A percentile compares a stretch with the other conserved stretches of the same genome.
Evolutionary conservation across 2,797 vertebrate species (phyloP).

Genomic region (Pseudomugil tenellus): DNA sequence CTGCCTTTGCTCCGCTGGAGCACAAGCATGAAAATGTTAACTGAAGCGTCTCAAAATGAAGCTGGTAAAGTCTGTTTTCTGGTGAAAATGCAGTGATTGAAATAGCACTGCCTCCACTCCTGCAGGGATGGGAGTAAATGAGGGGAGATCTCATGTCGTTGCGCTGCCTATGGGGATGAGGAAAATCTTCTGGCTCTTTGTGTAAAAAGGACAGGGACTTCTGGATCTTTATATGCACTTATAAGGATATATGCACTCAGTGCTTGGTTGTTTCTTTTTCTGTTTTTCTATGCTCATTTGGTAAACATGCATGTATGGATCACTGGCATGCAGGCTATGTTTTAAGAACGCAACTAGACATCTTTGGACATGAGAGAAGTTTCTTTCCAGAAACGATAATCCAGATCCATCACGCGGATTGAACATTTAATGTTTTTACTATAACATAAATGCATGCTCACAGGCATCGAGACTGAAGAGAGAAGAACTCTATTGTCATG

Average conservation of each 20-base stretch:
- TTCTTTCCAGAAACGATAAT: slow-evolving; percentile 9
- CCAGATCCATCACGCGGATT: slow-evolving; percentile 11
- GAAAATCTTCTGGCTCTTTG: slow-evolving; percentile 57
- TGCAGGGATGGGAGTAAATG: slow-evolving; percentile 64
- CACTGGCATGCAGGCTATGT: neutral
- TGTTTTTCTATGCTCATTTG: slow-evolving; percentile 5
- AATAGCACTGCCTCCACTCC: slow-evolving; percentile 59
- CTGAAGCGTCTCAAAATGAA: neutral
- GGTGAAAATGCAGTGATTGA: slow-evolving; percentile 44
- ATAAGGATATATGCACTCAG: slow-evolving; percentile 12
- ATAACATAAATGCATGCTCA: slow-evolving; percentile 11
- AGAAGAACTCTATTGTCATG: slow-evolving; percentile 16
- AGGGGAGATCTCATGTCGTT: slow-evolving; percentile 56
- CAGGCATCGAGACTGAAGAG: neutral
- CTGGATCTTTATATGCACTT: slow-evolving; percentile 39
- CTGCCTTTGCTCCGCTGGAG: neutral
- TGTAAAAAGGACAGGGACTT: slow-evolving; percentile 51
- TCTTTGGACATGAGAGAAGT: slow-evolving; percentile 5
- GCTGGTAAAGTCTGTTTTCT: slow-evolving; percentile 28
- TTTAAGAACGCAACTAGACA: neutral
- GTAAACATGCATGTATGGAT: slow-evolving; percentile 51
- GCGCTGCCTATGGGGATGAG: slow-evolving; percentile 58
- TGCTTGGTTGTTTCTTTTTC: slow-evolving; percentile 6
- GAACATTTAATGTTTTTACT: slow-evolving; percentile 8
- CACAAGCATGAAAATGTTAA: slow-evolving; percentile 23